phyloP scores from a whole-genome alignment of 2,797 vertebrate species.

The Aythya fuligula region DNA sequence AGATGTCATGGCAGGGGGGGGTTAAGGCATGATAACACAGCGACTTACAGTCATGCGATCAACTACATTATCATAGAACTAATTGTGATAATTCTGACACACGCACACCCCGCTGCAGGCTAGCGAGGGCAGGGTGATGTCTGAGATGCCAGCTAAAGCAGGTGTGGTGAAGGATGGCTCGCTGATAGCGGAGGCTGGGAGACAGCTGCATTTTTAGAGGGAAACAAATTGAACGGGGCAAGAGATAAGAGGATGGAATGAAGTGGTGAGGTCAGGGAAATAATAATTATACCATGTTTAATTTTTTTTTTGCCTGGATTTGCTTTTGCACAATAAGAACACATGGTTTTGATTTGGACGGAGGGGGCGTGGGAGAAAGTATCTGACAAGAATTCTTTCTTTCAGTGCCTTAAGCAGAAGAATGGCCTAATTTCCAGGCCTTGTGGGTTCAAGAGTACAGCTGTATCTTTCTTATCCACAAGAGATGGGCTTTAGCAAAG shows the following conservation, averaged over 20 bases:
- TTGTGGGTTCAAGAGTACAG: slow-evolving; percentile 62
- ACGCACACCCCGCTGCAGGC: neutral
- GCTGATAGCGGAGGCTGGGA: neutral
- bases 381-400: slow-evolving; percentile 63
- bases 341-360: slow-evolving; percentile 69
- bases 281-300: slow-evolving; percentile 14
- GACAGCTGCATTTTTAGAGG: neutral
- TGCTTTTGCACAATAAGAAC: slow-evolving; percentile 58
- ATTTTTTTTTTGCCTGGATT: neutral
- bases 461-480: slow-evolving; percentile 38
- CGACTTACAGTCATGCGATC: neutral
- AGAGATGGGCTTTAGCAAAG: slow-evolving; percentile 16
- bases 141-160: neutral
- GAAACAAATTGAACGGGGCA: neutral
- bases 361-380: slow-evolving; percentile 70
- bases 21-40: neutral
- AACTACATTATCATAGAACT: neutral
- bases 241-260: neutral
- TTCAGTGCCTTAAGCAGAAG: slow-evolving; percentile 64
- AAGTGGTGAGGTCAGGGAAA: neutral
- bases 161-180: neutral
- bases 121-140: neutral
- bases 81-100: neutral
- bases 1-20: neutral
- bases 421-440: slow-evolving; percentile 63